Evolutionary conservation across 2,797 vertebrate genomes (phyloP).

Genomic region (Neosilurus hyrtlii): DNA sequence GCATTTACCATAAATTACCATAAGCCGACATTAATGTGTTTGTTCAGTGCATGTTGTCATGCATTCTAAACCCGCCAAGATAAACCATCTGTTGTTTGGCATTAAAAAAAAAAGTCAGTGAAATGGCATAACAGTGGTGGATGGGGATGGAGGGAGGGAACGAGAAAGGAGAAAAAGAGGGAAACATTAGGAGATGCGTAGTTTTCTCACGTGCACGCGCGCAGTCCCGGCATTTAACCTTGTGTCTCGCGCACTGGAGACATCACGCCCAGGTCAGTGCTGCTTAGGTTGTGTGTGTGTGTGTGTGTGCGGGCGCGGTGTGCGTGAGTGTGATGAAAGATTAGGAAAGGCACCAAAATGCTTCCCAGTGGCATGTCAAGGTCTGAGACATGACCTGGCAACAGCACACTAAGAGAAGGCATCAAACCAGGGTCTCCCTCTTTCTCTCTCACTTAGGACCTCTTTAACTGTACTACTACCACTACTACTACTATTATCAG

Average conservation of each 20-base stretch:
- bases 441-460: too few species aligned
- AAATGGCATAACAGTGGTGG: not conserved
- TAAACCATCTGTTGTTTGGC: slow-evolving; percentile 14
- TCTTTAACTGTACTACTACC: not conserved
- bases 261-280: slow-evolving; percentile 4
- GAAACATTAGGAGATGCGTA: not conserved
- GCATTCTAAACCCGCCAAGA: slow-evolving; percentile 10
- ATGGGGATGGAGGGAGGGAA: not conserved
- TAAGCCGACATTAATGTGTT: slow-evolving; percentile 9
- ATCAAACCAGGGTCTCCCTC: not conserved
- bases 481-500: too few species aligned
- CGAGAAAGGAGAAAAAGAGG: not conserved
- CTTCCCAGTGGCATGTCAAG: not conserved
- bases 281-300: not conserved
- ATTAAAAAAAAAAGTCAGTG: slow-evolving; percentile 20
- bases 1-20: slow-evolving; percentile 36
- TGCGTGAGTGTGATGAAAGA: not conserved
- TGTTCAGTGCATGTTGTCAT: slow-evolving; percentile 26
- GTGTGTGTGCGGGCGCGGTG: not conserved
- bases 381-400: slow-evolving; percentile 1
- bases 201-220: slow-evolving; percentile 38
- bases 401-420: not conserved
- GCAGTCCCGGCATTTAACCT: slow-evolving; percentile 41
- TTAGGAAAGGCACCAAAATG: slow-evolving; percentile 1
- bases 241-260: slow-evolving; percentile 22